phyloP scores from a whole-genome alignment of 2,888 invertebrate genomes.

The Meteorus cinctellus region DNA sequence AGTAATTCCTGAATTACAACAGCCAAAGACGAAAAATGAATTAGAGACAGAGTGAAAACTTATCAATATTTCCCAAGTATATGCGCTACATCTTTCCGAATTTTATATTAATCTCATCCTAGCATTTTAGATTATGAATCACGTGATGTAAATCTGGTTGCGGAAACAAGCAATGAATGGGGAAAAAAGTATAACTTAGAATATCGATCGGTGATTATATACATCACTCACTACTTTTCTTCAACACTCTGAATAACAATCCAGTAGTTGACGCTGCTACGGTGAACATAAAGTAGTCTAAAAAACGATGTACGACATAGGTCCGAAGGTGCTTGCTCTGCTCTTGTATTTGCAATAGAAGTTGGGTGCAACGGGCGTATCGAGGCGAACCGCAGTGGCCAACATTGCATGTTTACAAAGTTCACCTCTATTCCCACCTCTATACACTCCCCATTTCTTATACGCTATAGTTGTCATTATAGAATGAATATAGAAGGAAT shows the following conservation, averaged over 20 bases:
- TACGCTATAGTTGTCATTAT: not conserved
- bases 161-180: no score
- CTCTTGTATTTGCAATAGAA: not conserved
- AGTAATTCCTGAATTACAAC: no score
- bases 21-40: no score
- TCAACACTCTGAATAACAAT: not conserved
- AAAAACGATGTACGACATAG: not conserved
- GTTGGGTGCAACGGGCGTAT: not conserved
- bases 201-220: no score
- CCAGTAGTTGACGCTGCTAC: not conserved
- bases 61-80: no score
- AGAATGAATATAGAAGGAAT: not conserved
- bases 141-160: no score
- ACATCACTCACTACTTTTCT: not conserved
- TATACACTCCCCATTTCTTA: not conserved
- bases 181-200: no score
- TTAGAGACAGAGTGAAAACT: no score
- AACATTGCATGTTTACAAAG: constrained; percentile 1
- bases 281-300: not conserved
- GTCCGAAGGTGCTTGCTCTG: not conserved
- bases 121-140: no score
- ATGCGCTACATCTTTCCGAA: no score
- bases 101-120: no score
- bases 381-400: not conserved
- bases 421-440: not conserved